A percentile compares a stretch with the other conserved stretches of the same genome.
These are phyloP conservation scores for Cyprinodon variegatus DNA, from an alignment of 2,113 vertebrate species.

Conservation along the genomic window DNA sequence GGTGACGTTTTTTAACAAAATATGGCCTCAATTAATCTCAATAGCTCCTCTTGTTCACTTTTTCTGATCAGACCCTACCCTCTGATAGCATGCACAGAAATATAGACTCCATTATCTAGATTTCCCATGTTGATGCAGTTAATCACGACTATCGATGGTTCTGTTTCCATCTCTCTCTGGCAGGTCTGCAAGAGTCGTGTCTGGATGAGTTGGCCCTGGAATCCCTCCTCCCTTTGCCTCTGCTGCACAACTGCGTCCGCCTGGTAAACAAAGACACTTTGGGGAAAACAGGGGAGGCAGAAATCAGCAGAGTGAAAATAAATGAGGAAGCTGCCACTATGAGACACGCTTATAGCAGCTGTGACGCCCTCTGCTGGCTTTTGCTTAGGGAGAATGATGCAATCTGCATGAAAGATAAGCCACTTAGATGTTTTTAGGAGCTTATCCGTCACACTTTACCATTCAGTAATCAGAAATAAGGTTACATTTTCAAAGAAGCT, in stretches of 20 bases:
- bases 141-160: background rate
- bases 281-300: constrained; percentile 18
- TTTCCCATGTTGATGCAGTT: background rate
- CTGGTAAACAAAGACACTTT: constrained; percentile 80
- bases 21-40: no score
- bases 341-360: constrained; percentile 6
- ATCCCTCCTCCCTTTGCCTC: constrained; percentile 89
- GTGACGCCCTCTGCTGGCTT: constrained; percentile 50
- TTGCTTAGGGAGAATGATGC: background rate
- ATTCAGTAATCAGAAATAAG: background rate
- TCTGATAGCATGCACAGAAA: background rate
- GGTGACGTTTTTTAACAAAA: no score
- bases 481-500: background rate
- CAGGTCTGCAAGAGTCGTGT: constrained; percentile 89
- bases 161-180: constrained; percentile 7
- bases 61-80: no score
- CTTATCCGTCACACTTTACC: background rate
- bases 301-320: constrained; percentile 41
- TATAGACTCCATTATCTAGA: background rate
- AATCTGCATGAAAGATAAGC: background rate
- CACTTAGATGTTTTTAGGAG: background rate
- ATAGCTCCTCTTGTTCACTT: no score
- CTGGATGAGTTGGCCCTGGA: constrained; percentile 89
- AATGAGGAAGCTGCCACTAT: background rate
- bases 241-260: constrained; percentile 93